phyloP scores from a whole-genome alignment of 2,113 vertebrate genomes.

The Bos javanicus region DNA sequence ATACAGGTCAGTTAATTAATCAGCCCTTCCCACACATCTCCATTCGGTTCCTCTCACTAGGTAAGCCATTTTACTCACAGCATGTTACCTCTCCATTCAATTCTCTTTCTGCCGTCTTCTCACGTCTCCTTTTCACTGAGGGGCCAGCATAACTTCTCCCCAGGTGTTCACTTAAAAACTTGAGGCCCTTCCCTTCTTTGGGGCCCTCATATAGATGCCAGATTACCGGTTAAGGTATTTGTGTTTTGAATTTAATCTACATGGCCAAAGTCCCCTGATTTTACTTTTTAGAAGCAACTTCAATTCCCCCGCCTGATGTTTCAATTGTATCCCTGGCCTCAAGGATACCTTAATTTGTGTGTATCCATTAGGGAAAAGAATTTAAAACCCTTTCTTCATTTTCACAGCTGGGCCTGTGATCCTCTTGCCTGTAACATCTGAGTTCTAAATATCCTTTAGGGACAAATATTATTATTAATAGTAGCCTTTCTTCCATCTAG shows the following conservation, averaged over 20 bases:
- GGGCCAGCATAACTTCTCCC: background rate
- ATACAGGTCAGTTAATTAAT: conserved; percentile 69
- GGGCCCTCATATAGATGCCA: background rate
- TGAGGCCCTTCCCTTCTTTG: conserved; percentile 4
- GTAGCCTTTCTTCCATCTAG: background rate
- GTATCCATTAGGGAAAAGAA: background rate
- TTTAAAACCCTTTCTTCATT: background rate
- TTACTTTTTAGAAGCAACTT: conserved; percentile 1
- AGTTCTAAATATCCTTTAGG: background rate
- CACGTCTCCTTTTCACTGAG: conserved; percentile 21
- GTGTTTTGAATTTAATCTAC: conserved; percentile 26
- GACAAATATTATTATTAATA: background rate
- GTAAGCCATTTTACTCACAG: conserved; percentile 56
- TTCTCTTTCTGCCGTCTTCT: conserved; percentile 47
- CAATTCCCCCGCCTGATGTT: background rate
- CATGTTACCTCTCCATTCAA: conserved; percentile 27
- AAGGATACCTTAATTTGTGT: background rate
- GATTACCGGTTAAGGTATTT: background rate
- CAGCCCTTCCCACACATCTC: conserved; percentile 59
- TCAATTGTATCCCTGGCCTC: background rate
- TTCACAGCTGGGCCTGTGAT: background rate
- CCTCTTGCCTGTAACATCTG: background rate
- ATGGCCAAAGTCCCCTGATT: background rate
- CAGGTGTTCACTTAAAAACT: background rate
- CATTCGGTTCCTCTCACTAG: conserved; percentile 55